Evolutionary conservation across 2,888 invertebrate species (phyloP), one percentile per base, ranked within the genome.

Genomic region (Mechanitis mazaeus): DNA sequence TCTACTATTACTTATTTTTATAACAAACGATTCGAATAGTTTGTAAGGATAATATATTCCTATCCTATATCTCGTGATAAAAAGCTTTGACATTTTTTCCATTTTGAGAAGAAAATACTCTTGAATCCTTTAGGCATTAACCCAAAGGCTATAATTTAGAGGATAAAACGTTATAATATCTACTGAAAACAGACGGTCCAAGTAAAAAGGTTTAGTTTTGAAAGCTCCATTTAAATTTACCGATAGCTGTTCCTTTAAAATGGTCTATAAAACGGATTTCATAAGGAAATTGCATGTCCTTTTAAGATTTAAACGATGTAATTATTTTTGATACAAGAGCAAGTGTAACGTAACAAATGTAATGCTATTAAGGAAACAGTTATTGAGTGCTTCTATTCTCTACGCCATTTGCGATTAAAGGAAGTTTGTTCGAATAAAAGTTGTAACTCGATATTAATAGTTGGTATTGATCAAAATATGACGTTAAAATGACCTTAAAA

Each of bases 231-330:
- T 73, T 72, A 73, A 76, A 77, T 78, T 75, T 75, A 78, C 78
- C 72, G 73, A 72, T 70, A 68, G 73, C 75, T 70, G 75, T 79
- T 73, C 74, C 75, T 76, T 74, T 75, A 75, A 77, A 79, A 74
- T 67, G 72, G 66, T 66, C 74, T 66, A 72, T 77, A 78, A 75
- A 77, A 70, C 63, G 71, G 69, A 69, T 69, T 70, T 71, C 72
- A 71, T 73, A 73, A 72, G 69, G 71, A 72, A 75, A 73, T 76
- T 73, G 72, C 73, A 67, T 72, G 73, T 71, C 73, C 55, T 45
- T 63, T 60, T 56, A 58, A 61, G 63, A 63, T 68, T 64, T 61
- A 61, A 60, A 57, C 54, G 60, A 33, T 46, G 35, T 61, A 60
- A 60, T 60, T 54, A 60, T 53, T 38, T 54, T 46, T 31, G 50